Evolutionary conservation across 2,888 invertebrate species (phyloP).

Genomic region (Ceratothoa steindachneri): DNA sequence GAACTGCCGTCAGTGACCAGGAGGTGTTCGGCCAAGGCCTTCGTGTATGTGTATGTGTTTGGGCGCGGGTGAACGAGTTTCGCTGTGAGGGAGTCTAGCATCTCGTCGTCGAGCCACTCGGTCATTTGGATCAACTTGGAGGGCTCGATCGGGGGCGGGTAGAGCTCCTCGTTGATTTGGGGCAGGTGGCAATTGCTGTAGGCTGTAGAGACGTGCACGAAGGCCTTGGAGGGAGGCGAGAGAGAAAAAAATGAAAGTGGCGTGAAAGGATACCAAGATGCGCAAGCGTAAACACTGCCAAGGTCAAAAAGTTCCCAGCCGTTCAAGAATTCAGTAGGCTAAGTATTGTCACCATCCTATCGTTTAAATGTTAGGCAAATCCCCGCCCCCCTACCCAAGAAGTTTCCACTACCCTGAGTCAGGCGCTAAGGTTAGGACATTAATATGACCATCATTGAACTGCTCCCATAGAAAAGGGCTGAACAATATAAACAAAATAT

Average conservation of each 20-base stretch:
- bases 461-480: too few species aligned
- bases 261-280: neutral
- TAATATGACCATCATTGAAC: too few species aligned
- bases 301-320: neutral
- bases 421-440: too few species aligned
- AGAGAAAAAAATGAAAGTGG: neutral
- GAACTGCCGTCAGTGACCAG: slow-evolving; percentile 68
- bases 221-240: slow-evolving; percentile 62
- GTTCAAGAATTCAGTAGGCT: neutral
- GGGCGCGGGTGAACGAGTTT: slow-evolving; percentile 60
- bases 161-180: slow-evolving; percentile 76
- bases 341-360: neutral
- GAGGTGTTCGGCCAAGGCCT: slow-evolving; percentile 78
- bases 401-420: too few species aligned
- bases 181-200: slow-evolving; percentile 75
- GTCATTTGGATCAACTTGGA: slow-evolving; percentile 61
- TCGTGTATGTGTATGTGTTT: slow-evolving; percentile 88
- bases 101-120: slow-evolving; percentile 71
- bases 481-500: too few species aligned
- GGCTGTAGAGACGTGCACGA: slow-evolving; percentile 80
- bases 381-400: too few species aligned
- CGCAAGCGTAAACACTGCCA: neutral
- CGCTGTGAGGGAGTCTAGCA: slow-evolving; percentile 63
- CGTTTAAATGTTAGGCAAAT: too few species aligned
- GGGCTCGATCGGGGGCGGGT: slow-evolving; percentile 61